Base-by-base conservation (phyloP, 2,797 vertebrate species). In the Nannoperca australis region DNA sequence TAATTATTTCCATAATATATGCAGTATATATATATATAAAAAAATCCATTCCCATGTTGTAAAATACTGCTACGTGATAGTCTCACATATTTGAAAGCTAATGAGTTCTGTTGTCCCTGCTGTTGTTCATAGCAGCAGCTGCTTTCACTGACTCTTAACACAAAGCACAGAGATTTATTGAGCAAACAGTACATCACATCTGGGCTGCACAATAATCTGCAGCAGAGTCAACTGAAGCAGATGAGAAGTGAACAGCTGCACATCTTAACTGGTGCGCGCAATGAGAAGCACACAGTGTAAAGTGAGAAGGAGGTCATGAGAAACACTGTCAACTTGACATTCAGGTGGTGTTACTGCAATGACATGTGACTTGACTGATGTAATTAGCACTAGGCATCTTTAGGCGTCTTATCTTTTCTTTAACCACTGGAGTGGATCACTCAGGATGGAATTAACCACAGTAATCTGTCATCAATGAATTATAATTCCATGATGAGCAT, bases 101-200 rank as follows among this genome's bases (percentile, higher is more conserved):
- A 65, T 78, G n/a, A 70, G 45, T 69, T 44, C 34, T 60, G 77
- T 45, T 58, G 64, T 81, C 36, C 58, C 36, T 30, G 73, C 64
- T 66, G 70, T 69, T 81, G 68, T 62, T 70, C 60, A 42, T 50
- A 38, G 65, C 62, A 56, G 64, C 85, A 88, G 81, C 81, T 85
- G 83, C 66, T 83, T 79, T 61, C 49, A 69, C 78, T 74, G 75
- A 76, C 51, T 81, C 59, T 63, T 63, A 68, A 88, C 72, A 76
- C 68, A 81, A 73, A 79, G 59, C 49, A 27, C 20, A 5, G 4
- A 73, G 53, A 77, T 83, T 83, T 76, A 81, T 60, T 65, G 78
- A 70, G 62, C 78, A 69, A 79, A 72, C 71, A 80, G n/a, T 15
- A 53, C 67, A 81, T 79, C 47, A 73, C 86, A 88, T 85, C 78